phyloP scores from a whole-genome alignment of 1,140 invertebrate species.

The Drosophila sp. region DNA sequence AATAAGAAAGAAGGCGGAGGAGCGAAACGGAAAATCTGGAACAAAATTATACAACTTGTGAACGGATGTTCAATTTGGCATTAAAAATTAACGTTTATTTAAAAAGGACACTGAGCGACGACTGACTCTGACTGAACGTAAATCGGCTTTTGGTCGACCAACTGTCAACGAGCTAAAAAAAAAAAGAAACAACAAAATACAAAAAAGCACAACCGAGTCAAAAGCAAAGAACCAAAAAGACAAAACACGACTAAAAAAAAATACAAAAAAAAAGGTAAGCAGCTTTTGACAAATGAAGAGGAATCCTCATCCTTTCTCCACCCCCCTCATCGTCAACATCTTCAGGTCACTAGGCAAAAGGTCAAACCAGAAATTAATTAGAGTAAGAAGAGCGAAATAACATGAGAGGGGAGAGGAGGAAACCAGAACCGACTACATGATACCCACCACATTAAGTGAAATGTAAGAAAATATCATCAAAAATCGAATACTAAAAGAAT shows the following conservation, averaged over 20 bases:
- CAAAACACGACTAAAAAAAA: constrained; percentile 21
- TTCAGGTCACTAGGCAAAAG: constrained; percentile 4
- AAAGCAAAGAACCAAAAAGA: constrained; percentile 27
- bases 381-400: not conserved
- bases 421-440: not conserved
- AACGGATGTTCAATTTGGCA: constrained; percentile 61
- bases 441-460: not conserved
- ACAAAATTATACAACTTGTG: constrained; percentile 11
- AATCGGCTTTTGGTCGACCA: constrained; percentile 52
- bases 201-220: constrained; percentile 27
- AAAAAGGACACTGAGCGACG: constrained; percentile 52
- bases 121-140: constrained; percentile 30
- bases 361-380: constrained; percentile 27
- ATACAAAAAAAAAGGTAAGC: constrained; percentile 50
- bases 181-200: constrained; percentile 30
- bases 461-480: too few relatives aligned
- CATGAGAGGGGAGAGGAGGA: not conserved
- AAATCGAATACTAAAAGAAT: too few relatives aligned
- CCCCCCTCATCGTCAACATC: not conserved
- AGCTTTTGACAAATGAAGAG: constrained; percentile 62
- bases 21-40: not conserved
- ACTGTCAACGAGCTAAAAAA: constrained; percentile 56
- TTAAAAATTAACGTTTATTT: constrained; percentile 73
- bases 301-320: constrained; percentile 11
- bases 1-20: not conserved